Evolutionary conservation across 1,140 invertebrate genomes (phyloP), one percentile per base, ranked within the genome.

Genomic region (Philaenus spumarius): DNA sequence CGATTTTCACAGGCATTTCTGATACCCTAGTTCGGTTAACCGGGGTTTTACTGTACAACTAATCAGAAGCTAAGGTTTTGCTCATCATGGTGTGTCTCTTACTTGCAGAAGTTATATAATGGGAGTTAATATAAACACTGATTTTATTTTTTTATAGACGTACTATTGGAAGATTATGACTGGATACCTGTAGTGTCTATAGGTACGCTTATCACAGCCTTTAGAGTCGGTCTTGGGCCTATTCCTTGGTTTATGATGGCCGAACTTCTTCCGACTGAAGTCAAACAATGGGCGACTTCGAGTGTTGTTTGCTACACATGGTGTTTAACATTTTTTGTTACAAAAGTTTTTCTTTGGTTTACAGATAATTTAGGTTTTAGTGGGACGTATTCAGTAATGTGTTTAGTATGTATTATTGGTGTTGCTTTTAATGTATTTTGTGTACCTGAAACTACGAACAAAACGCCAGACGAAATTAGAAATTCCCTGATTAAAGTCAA

Each of bases 371-470:
- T 91, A 3, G 89, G 89, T 0, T 78, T 79, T 5, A 79, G 82
- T 64, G 77, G 78, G 12, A 85, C 87, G 1, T 95, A 94, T 75
- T 92, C 85, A 80, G 79, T 93, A 61, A 95, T 93, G 69, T 82
- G 83, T 14, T 75, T 69, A 0, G 80, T 93, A 60, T 91, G 90
- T 77, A 71, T 81, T 0, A 1, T 82, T 1, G 87, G 85, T 0
- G 78, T 86, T 0, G 64, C 87, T 14, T 90, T 91, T 67, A 81
- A 88, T 14, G 81, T 80, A 37, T 75, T 88, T 34, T 72, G 86
- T 24, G 78, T 97, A n/a, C 90, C 91, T 0, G 95, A 97, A 77
- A 97, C 93, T 0, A 94, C 93, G 70, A 93, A 93, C 1, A 92
- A 89, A 71, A 86, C 78, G 20, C 74, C 87, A 12, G 82, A 89